Conservation (phyloP, 2,888 invertebrate species). For the Sussaba pulchella region DNA sequence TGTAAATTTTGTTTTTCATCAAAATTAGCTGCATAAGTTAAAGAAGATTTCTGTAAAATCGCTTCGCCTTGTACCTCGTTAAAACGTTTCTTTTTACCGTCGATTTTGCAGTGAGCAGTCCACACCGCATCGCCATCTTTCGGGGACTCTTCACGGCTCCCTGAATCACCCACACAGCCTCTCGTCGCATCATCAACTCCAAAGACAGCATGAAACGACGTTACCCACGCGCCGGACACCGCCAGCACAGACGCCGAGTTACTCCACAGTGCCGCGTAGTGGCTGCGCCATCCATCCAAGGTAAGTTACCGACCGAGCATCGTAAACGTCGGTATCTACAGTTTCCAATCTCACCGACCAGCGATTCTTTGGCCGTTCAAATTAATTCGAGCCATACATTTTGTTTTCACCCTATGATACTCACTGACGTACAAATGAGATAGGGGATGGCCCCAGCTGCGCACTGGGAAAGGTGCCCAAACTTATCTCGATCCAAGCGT, state of each 20-base stretch:
- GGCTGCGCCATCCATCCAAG: constrained; percentile 79
- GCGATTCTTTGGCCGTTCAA: no score
- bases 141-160: constrained; percentile 76
- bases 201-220: constrained; percentile 66
- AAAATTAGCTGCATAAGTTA: background rate
- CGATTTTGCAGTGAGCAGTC: constrained; percentile 78
- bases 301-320: constrained; percentile 71
- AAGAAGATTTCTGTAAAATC: background rate
- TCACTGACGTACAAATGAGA: no score
- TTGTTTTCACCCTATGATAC: no score
- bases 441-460: no score
- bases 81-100: constrained; percentile 11
- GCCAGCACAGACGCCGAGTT: constrained; percentile 71
- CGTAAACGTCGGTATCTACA: background rate
- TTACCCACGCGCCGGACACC: constrained; percentile 70
- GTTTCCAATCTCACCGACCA: constrained; percentile 28
- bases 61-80: background rate
- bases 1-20: background rate
- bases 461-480: no score
- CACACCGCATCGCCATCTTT: constrained; percentile 77
- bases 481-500: no score
- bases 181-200: constrained; percentile 56
- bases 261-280: constrained; percentile 74
- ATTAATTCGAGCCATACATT: no score
- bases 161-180: constrained; percentile 75